Percentiles rank a stretch among this genome's conserved stretches.
Conservation (phyloP, 2,888 invertebrate species). For the Mesochorus sp. region DNA sequence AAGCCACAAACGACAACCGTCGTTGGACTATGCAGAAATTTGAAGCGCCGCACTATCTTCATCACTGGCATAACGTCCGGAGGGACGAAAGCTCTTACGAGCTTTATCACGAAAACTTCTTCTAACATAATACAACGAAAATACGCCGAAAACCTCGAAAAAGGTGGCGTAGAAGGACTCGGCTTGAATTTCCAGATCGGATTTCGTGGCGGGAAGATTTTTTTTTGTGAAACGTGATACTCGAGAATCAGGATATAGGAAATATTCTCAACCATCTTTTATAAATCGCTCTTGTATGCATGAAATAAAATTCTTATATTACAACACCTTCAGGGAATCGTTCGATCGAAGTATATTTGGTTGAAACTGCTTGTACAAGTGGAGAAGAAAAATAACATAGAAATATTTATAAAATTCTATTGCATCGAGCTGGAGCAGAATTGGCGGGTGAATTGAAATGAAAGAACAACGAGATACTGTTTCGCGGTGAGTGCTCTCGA, state of each 20-base stretch:
- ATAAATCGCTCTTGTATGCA: not conserved
- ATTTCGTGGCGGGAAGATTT: constrained; percentile 1
- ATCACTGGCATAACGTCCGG: constrained; percentile 6
- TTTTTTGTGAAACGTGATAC: not conserved
- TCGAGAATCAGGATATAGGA: not conserved
- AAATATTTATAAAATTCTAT: too few relatives aligned
- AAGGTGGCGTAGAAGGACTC: constrained; percentile 4
- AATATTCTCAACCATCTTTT: not conserved
- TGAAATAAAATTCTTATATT: not conserved
- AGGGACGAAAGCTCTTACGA: constrained; percentile 31
- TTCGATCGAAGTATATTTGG: not conserved
- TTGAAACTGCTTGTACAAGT: too few relatives aligned
- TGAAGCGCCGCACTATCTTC: constrained; percentile 25
- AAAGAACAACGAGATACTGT: too few relatives aligned
- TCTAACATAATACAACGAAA: constrained; percentile 5
- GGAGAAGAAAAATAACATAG: too few relatives aligned
- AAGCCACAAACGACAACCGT: constrained; percentile 25
- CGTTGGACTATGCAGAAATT: constrained; percentile 53
- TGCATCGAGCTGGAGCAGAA: too few relatives aligned
- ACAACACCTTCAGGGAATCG: not conserved
- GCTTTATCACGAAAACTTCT: constrained; percentile 12
- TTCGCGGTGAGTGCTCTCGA: too few relatives aligned
- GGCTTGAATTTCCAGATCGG: constrained; percentile 37
- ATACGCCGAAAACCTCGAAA: not conserved
- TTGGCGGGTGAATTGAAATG: too few relatives aligned